Evolutionary conservation across 1,140 invertebrate species (phyloP), one percentile per base, ranked within the genome.

Genomic region (Eufriesea mexicana): DNA sequence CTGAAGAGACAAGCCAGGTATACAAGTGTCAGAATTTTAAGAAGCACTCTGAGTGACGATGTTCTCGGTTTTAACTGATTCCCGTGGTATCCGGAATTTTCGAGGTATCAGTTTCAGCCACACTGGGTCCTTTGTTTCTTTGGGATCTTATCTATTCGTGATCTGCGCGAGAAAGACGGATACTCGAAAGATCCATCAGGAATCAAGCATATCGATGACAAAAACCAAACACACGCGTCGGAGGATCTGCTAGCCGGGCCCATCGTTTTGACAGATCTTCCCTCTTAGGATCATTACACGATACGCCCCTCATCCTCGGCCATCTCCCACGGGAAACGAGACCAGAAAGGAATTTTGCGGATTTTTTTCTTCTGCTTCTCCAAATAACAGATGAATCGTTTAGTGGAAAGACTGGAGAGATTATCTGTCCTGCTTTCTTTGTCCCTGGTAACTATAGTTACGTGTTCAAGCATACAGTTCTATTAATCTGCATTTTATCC

Each of bases 191-290:
- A 85, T 79, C 77, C 79, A 84, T 88, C 80, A 67, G 35, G 61
- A 55, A 84, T 84, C 64, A 35, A 59, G 74, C 67, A n/a, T 86
- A 89, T 86, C 75, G 81, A 89, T 86, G 75, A 61, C 64, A 80
- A 72, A 70, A 78, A 54, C 76, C 73, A 74, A 72, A 84, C 73
- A 73, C 68, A 68, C 74, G 68, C 70, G 85, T 66, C 55, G 64
- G 77, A 59, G 25, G 72, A 86, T 66, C 64, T 45, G 4, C 23
- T 28, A 47, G 20, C 35, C 61, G 25, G 57, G 20, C 59, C 54
- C 42, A 54, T 82, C 78, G 66, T 89, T 87, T 82, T 86, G 79
- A 90, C 88, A 88, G 71, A 81, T 83, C 78, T 87, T 75, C 79
- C 66, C 80, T 89, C n/a, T 85, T 77, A 81, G 68, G 49, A 77